Conservation (phyloP, 2,113 vertebrate genomes). For the Pithys albifrons region DNA sequence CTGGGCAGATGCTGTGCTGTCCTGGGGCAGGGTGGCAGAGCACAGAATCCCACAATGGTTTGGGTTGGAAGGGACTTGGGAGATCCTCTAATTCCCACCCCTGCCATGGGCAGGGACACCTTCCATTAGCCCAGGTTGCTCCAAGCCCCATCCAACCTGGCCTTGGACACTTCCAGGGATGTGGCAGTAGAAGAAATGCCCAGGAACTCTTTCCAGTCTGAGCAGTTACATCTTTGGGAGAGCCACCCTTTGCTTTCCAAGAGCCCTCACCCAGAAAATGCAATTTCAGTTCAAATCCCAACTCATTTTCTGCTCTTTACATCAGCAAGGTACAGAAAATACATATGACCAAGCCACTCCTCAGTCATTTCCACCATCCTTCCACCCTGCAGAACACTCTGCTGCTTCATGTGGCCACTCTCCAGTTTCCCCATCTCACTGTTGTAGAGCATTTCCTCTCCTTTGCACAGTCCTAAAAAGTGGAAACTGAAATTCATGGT, state of each 20-base stretch:
- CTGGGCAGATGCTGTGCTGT: not conserved
- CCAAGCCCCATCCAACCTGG: not conserved
- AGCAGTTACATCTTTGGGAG: not conserved
- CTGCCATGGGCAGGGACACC: not conserved
- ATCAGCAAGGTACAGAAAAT: not conserved
- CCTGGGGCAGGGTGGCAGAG: not conserved
- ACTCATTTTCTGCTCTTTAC: not conserved
- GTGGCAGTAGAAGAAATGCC: not conserved
- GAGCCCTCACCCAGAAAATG: not conserved
- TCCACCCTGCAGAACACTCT: not conserved
- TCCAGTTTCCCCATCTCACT: not conserved
- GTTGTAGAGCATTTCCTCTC: not conserved
- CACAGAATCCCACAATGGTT: no score
- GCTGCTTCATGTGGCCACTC: not conserved
- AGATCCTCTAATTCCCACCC: not conserved
- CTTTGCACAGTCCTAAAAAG: not conserved
- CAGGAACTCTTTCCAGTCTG: not conserved
- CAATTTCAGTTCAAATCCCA: not conserved
- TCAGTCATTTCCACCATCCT: not conserved
- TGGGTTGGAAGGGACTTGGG: not conserved
- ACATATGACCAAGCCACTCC: rapidly evolving
- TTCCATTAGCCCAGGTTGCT: not conserved
- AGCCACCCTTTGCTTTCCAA: not conserved
- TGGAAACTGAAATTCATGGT: not conserved
- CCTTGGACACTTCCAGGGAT: not conserved